Base-by-base conservation (phyloP, 2,113 vertebrate genomes). In the Isichthys henryi region DNA sequence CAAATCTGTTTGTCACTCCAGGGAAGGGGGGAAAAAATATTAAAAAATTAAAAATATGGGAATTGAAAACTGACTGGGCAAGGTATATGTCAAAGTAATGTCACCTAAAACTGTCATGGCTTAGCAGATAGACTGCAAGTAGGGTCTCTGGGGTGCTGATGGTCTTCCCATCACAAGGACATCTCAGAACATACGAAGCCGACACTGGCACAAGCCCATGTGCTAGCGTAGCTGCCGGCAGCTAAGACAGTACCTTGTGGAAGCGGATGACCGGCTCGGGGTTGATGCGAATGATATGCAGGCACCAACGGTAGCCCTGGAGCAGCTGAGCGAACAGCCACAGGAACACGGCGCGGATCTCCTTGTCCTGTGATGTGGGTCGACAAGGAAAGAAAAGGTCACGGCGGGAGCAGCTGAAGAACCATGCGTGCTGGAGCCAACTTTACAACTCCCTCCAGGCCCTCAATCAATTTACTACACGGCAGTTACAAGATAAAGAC, bases 221-320 rank as follows among this genome's bases (percentile, higher is more conserved):
- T 43, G 74, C 11, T 80, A 80, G 74, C 35, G 43, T 80, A 80
- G 35, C 4, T 19, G 35, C 49, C 5, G 19, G 5, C 19, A 11
- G 27, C 10, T 1, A 15, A 13, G 23, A n/a, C 5, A 2, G 39
- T 92, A 98, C 98, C 98, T 99, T 99, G 80, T 99, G 97, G 92
- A 99, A 99, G 84, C 98, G 97, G 91, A 99, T 99, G 92, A 99
- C 98, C 0, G 98, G 98, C 92, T 99, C 98, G 0, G 98, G 98
- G 88, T 99, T 97, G 93, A 99, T 97, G 85, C 98, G 98, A 89
- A 99, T 98, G 88, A 98, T 97, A 93, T 99, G 98, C 91, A 99
- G 95, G 93, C 98, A 98, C 97, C 98, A 99, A 87, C 98, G 98
- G 70, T 99, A 99, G 66, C 98, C 98, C 92, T 98, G 97, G 45